These are phyloP conservation scores for Bovichtus diacanthus DNA, from an alignment of 2,797 vertebrate genomes.

Conservation along the genomic window DNA sequence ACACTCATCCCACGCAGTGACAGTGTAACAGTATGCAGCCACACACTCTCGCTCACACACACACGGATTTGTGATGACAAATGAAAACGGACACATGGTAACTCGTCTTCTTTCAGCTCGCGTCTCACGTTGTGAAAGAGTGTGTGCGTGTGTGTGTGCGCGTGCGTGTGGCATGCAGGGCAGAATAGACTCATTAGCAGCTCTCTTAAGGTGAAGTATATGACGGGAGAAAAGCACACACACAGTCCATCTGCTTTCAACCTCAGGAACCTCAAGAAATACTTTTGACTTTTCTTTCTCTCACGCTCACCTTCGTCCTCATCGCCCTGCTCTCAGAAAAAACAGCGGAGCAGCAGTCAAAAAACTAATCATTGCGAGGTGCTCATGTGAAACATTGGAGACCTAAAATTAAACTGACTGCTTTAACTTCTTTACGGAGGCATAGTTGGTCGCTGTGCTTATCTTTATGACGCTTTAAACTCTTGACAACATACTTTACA, in stretches of 20 bases:
- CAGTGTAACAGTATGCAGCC: conserved; percentile 19
- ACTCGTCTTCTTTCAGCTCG: conserved; percentile 9
- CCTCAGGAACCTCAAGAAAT: not conserved
- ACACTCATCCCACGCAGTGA: conserved; percentile 59
- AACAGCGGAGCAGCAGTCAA: conserved; percentile 9
- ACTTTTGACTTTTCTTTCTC: not conserved
- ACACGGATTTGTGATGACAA: conserved; percentile 6
- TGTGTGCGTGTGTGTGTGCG: not conserved
- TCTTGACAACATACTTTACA: not conserved
- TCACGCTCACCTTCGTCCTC: not conserved
- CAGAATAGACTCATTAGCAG: conserved; percentile 31
- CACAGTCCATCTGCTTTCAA: not conserved
- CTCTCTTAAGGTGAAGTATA: conserved; percentile 15
- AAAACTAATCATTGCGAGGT: not conserved
- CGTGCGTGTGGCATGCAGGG: not conserved
- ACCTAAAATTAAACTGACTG: conserved; percentile 12
- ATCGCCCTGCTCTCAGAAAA: not conserved
- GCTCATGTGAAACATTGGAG: not conserved
- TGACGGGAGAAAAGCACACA: conserved; percentile 8
- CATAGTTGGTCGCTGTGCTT: not conserved
- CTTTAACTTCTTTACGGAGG: not conserved
- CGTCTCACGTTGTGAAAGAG: not conserved
- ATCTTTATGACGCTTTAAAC: not conserved
- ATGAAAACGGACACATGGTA: conserved; percentile 34
- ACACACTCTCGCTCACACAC: not conserved